Base-by-base conservation (phyloP, 30 jellyfish, hydroid and myxozoan species). In the Phacellophora camtschatica region DNA sequence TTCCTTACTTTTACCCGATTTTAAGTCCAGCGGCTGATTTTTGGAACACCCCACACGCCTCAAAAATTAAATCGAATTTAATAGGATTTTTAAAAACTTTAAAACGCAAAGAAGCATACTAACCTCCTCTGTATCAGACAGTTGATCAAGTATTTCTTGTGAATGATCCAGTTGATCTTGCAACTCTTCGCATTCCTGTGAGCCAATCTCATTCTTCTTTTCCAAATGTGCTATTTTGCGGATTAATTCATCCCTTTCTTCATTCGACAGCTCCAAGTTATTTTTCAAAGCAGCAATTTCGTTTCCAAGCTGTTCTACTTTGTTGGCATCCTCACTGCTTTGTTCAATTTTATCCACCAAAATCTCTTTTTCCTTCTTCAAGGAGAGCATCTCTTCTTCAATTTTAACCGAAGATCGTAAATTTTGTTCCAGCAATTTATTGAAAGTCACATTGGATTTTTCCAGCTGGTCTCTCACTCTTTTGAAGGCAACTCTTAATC, bases 151-250 rank as follows among this genome's bases (percentile, higher is more conserved):
- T 1, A 93, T 77, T 67, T 93, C 99, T 70, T 93, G 97, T 2
- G 95, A 77, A 62, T 93, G 99, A 19, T 80, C 99, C 18, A 93
- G 71, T 68, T 93, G 97, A 57, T 93, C 99, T 59, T 93, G 99
- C 28, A 93, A 80, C 48, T 93, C 99, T 11, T 93, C 99, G 49
- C 89, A 84, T 72, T 86, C 97, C 73, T 42, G 50, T 5, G 27
- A 30, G 16, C 31, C 45, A 30, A 74, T 79, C 46, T 74, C 71
- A 39, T 93, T 87, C 56, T 81, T 97, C 48, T 87, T 93, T 64
- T 87, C 97, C 36, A 93, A 58, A 54, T 78, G 88, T n/a, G 56
- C 37, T 30, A 75, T 74, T 87, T 86, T 85, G 16, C 82, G 39
- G 12, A 43, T 45, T 48, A 93, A 67, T 20, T 86, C 87, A 12